phyloP scores from a whole-genome alignment of 2,797 vertebrate genomes.

The Brachyrhaphis roseni region DNA sequence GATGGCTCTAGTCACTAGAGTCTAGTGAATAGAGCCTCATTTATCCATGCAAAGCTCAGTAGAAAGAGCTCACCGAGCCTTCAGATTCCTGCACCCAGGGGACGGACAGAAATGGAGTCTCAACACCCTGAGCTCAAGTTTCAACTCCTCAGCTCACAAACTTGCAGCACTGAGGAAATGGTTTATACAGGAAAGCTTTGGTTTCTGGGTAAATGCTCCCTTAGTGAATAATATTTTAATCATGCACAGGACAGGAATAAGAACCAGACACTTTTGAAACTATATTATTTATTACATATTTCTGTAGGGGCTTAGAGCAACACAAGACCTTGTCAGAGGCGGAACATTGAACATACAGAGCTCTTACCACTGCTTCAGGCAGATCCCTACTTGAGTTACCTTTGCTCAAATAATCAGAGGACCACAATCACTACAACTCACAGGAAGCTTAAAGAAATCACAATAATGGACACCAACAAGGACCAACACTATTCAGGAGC shows the following conservation, averaged over 20 bases:
- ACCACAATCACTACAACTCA: slow-evolving; percentile 74
- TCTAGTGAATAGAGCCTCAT: slow-evolving; percentile 58
- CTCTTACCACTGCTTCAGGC: slow-evolving; percentile 56
- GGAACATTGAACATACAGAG: slow-evolving; percentile 73
- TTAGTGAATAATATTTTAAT: neutral
- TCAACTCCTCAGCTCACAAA: slow-evolving; percentile 41
- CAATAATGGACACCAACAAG: slow-evolving; percentile 66
- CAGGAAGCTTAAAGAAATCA: slow-evolving; percentile 68
- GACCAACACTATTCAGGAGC: slow-evolving; percentile 68
- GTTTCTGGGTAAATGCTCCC: neutral
- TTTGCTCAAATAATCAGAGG: slow-evolving; percentile 70
- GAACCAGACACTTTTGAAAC: slow-evolving; percentile 58
- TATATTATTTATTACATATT: slow-evolving; percentile 79
- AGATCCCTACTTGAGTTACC: slow-evolving; percentile 68
- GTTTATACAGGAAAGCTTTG: neutral
- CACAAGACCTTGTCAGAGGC: slow-evolving; percentile 72
- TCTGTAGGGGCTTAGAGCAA: slow-evolving; percentile 76
- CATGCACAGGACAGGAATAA: neutral
- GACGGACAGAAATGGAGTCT: slow-evolving; percentile 53
- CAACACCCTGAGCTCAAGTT: slow-evolving; percentile 58
- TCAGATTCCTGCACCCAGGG: slow-evolving; percentile 55
- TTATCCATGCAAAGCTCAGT: slow-evolving; percentile 56
- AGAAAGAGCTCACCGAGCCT: slow-evolving; percentile 36
- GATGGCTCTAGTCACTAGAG: slow-evolving; percentile 53
- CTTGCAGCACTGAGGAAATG: slow-evolving; percentile 3